Conservation (phyloP, 2,797 vertebrate genomes). For the Alauda arvensis region DNA sequence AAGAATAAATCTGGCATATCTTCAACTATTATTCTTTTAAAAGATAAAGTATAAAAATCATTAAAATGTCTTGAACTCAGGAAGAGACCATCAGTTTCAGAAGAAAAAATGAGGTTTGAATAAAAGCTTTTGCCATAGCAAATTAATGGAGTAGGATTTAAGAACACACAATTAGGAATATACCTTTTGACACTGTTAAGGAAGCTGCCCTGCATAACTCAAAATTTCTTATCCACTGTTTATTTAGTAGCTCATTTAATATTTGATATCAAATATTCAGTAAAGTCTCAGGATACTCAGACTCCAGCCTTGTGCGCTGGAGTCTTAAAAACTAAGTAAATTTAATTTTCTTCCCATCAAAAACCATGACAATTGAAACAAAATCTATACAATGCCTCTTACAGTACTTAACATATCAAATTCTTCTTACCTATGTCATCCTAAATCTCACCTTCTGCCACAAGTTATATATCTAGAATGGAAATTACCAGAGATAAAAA, state of each 20-base stretch:
- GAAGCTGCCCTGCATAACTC: background rate
- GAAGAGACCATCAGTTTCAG: background rate
- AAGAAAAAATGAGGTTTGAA: background rate
- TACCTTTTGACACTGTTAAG: background rate
- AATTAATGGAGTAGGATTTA: rapidly evolving
- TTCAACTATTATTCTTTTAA: background rate
- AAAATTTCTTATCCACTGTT: background rate
- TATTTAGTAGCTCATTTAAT: background rate
- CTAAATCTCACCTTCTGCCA: background rate
- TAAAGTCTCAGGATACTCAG: background rate
- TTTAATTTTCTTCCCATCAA: background rate
- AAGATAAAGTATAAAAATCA: background rate
- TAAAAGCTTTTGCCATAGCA: background rate
- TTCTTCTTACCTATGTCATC: background rate
- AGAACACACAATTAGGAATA: background rate
- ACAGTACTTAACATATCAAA: background rate
- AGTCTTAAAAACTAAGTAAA: background rate
- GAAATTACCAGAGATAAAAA: background rate
- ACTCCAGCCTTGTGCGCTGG: background rate
- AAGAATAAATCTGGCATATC: background rate
- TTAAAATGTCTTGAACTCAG: background rate
- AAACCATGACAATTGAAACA: background rate
- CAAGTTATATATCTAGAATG: background rate
- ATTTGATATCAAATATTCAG: background rate
- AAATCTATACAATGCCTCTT: background rate